These are phyloP conservation scores for Gnatocerus cornutus DNA, from an alignment of 2,888 invertebrate species.

Conservation along the genomic window DNA sequence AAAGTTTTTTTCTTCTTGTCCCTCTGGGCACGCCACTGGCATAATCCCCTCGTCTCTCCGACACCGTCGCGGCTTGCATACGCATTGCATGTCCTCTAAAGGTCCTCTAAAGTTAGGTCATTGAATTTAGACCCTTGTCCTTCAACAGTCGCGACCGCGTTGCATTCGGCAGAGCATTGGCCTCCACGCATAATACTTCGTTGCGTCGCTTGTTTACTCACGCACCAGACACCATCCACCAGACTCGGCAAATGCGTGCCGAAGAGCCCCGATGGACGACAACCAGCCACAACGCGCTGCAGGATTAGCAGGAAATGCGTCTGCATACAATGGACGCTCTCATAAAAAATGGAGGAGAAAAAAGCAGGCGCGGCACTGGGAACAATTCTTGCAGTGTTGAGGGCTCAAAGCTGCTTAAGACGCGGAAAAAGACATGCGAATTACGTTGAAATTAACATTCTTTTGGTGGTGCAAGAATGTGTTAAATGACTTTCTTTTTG, in stretches of 20 bases:
- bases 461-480: too few relatives aligned
- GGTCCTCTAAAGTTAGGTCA: conserved; percentile 72
- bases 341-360: not conserved
- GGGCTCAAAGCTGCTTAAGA: too few relatives aligned
- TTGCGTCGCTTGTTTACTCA: conserved; percentile 54
- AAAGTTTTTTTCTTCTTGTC: not conserved
- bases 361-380: not conserved
- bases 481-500: too few relatives aligned
- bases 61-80: conserved; percentile 59
- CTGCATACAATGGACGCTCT: not conserved
- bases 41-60: conserved; percentile 27
- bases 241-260: conserved; percentile 50
- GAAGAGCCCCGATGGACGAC: conserved; percentile 9
- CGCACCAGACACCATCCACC: conserved; percentile 55
- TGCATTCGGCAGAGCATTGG: conserved; percentile 68
- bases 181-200: conserved; percentile 54
- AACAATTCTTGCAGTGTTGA: too few relatives aligned
- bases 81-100: conserved; percentile 71
- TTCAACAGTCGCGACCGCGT: conserved; percentile 67
- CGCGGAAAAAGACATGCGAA: not conserved
- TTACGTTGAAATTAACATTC: too few relatives aligned
- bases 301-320: conserved; percentile 8
- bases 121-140: conserved; percentile 73
- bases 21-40: conserved; percentile 6
- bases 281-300: not conserved